Percentiles rank a stretch among this genome's conserved stretches.
These are phyloP conservation scores for Heliconius hermathena DNA, from an alignment of 1,140 invertebrate species.

Conservation along the genomic window DNA sequence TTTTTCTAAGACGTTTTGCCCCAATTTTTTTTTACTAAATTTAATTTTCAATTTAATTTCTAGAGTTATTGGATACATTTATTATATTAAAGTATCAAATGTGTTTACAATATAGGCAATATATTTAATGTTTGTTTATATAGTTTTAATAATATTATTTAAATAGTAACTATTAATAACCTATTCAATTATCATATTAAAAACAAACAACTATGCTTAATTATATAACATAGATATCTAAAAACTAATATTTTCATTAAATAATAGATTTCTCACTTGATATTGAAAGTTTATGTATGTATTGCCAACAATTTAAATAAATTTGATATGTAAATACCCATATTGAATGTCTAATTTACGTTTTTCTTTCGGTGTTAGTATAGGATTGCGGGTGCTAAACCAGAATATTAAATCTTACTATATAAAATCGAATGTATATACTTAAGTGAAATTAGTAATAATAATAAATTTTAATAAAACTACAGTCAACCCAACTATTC, in stretches of 20 bases:
- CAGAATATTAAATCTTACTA: slow-evolving; percentile 39
- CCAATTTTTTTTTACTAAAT: not conserved
- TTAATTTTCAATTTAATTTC: not conserved
- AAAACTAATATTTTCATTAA: not conserved
- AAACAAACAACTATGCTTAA: not conserved
- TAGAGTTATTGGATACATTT: not conserved
- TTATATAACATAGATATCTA: not conserved
- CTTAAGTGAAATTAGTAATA: slow-evolving; percentile 33
- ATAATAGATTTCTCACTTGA: not conserved
- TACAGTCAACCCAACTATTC: not conserved
- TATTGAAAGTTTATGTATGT: not conserved
- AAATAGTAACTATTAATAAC: not conserved
- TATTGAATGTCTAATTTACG: not conserved
- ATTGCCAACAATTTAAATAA: not conserved
- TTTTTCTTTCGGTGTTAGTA: slow-evolving; percentile 21
- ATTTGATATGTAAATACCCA: not conserved
- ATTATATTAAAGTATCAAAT: not conserved
- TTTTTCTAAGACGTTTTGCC: not conserved
- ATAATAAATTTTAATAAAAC: slow-evolving; percentile 5
- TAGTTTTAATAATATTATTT: not conserved
- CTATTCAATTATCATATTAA: not conserved
- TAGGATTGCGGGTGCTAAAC: slow-evolving; percentile 58
- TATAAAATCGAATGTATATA: slow-evolving; percentile 53
- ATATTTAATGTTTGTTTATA: not conserved
- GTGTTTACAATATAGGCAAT: not conserved